Conservation (phyloP, 2,113 vertebrate genomes). For the Podiceps cristatus region DNA sequence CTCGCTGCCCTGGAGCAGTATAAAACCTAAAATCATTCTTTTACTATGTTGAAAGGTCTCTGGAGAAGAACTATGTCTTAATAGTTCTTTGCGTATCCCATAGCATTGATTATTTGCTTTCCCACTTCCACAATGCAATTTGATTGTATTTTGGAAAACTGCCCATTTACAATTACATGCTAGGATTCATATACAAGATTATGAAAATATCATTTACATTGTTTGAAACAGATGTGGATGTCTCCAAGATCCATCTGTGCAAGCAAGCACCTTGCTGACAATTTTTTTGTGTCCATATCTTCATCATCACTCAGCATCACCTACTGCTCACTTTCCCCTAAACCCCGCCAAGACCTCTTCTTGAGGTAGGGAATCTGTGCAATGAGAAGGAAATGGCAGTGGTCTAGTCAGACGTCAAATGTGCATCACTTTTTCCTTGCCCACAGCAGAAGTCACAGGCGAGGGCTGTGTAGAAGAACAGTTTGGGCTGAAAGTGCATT, state of each 20-base stretch:
- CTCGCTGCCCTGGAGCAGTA: neutral
- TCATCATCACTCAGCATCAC: neutral
- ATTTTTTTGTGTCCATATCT: neutral
- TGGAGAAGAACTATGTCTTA: neutral
- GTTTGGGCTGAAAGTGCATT: neutral
- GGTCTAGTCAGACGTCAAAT: neutral
- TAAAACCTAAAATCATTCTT: neutral
- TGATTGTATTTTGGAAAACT: neutral
- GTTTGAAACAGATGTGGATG: neutral
- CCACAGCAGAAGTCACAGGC: neutral
- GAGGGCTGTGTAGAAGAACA: neutral
- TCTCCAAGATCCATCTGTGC: neutral
- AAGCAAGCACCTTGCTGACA: neutral
- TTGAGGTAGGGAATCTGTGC: neutral
- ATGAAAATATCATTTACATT: neutral
- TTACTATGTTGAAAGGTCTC: neutral
- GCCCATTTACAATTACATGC: neutral
- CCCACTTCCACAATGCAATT: neutral
- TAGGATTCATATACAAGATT: neutral
- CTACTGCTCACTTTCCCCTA: neutral
- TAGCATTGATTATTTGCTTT: neutral
- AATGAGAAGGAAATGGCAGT: neutral
- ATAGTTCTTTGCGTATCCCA: neutral
- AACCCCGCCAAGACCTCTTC: neutral
- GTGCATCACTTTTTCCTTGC: neutral